Conservation (phyloP, 2,888 invertebrate species). For the Meiosimyza decipiens region DNA sequence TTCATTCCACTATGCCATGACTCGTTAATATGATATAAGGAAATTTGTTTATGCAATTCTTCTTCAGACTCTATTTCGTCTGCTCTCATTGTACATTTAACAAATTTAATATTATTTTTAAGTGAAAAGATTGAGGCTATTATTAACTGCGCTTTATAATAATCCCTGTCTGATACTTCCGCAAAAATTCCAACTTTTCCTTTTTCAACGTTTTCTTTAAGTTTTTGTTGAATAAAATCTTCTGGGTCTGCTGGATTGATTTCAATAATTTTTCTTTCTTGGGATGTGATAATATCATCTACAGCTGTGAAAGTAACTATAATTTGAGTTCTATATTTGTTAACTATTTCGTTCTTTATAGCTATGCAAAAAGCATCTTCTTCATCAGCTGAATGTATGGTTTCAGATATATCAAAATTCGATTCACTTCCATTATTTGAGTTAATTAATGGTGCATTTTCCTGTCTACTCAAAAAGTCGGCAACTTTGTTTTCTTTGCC, state of each 20-base stretch:
- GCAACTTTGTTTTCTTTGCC: constrained; percentile 34
- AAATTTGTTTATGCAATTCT: constrained; percentile 39
- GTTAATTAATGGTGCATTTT: constrained; percentile 11
- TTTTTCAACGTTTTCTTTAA: neutral
- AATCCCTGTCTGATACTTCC: constrained; percentile 38
- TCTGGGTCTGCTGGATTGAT: no score
- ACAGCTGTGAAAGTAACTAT: no score
- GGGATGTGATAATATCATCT: no score
- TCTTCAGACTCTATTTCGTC: neutral
- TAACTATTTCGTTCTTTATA: no score
- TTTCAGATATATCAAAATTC: no score
- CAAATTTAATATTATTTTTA: neutral
- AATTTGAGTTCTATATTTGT: no score
- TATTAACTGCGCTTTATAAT: constrained; percentile 39
- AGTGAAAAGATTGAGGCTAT: constrained; percentile 38
- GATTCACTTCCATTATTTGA: no score
- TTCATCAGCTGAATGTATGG: neutral
- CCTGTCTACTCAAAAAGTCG: constrained; percentile 24
- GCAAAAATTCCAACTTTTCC: constrained; percentile 32
- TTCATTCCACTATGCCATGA: neutral
- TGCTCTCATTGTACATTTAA: constrained; percentile 1
- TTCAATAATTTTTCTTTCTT: no score
- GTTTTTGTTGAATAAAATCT: no score
- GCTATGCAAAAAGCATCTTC: neutral
- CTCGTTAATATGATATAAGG: neutral